Evolutionary conservation across 2,888 invertebrate genomes (phyloP).

Genomic region (Cryptus viduatorius): DNA sequence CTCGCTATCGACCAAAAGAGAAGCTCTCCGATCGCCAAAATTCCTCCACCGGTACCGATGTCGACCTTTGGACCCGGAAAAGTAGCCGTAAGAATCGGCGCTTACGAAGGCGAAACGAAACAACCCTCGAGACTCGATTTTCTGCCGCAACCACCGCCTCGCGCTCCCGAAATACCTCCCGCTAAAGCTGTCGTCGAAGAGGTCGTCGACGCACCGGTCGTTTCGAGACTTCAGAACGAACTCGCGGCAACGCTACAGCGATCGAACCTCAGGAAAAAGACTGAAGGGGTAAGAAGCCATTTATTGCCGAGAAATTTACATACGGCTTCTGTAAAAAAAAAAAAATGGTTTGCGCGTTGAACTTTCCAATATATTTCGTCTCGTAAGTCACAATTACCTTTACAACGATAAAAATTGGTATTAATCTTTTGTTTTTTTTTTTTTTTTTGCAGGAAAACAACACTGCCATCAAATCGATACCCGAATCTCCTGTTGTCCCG

Average conservation of each 20-base stretch:
- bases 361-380: neutral
- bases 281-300: slow-evolving; percentile 84
- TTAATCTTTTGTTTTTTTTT: slow-evolving; percentile 9
- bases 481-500: slow-evolving; percentile 59
- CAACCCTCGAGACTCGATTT: slow-evolving; percentile 92
- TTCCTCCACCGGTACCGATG: slow-evolving; percentile 75
- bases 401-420: neutral
- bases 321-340: neutral
- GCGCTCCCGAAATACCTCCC: slow-evolving; percentile 63
- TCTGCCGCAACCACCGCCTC: slow-evolving; percentile 83
- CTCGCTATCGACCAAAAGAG: slow-evolving; percentile 72
- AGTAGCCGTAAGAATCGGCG: slow-evolving; percentile 82
- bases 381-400: no score
- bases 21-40: slow-evolving; percentile 85
- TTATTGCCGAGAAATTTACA: no score
- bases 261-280: slow-evolving; percentile 91
- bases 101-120: slow-evolving; percentile 84
- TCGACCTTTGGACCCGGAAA: slow-evolving; percentile 74
- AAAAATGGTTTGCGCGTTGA: neutral
- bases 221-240: slow-evolving; percentile 90
- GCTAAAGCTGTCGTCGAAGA: slow-evolving; percentile 81
- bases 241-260: slow-evolving; percentile 91
- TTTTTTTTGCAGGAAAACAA: slow-evolving; percentile 73
- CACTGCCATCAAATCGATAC: slow-evolving; percentile 70
- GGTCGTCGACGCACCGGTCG: slow-evolving; percentile 86